Conservation (phyloP, 2,888 invertebrate species). For the Sisyra nigra region DNA sequence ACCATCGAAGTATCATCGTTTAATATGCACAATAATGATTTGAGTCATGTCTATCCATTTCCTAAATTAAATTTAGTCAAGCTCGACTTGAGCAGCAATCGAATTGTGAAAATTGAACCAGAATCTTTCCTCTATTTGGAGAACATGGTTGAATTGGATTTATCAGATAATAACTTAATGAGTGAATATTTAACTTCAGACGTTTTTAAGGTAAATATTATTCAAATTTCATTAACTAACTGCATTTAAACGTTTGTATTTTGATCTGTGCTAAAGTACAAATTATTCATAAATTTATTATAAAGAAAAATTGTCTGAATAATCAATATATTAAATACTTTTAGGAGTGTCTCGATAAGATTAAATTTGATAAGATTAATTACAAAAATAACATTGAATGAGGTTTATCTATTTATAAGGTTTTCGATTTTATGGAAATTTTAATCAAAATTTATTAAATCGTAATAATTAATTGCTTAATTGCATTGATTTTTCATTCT, state of each 20-base stretch:
- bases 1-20: slow-evolving; percentile 2
- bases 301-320: too few species aligned
- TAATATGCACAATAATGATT: slow-evolving; percentile 30
- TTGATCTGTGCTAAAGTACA: too few species aligned
- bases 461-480: too few species aligned
- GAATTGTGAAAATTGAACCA: slow-evolving; percentile 41
- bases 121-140: slow-evolving; percentile 46
- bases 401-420: too few species aligned
- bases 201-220: slow-evolving; percentile 53
- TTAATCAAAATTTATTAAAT: too few species aligned
- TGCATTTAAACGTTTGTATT: slow-evolving; percentile 12
- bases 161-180: slow-evolving; percentile 52
- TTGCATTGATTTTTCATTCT: too few species aligned
- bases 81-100: slow-evolving; percentile 44
- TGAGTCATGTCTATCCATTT: slow-evolving; percentile 33
- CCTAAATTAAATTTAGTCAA: slow-evolving; percentile 32
- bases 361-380: too few species aligned
- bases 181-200: slow-evolving; percentile 40
- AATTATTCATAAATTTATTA: too few species aligned
- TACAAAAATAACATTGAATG: too few species aligned
- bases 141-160: slow-evolving; percentile 42
- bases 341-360: too few species aligned
- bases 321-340: too few species aligned
- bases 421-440: too few species aligned
- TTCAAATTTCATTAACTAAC: slow-evolving; percentile 5